These are phyloP conservation scores for Pharmacophagus antenor DNA, from an alignment of 2,888 invertebrate genomes.

Conservation along the genomic window DNA sequence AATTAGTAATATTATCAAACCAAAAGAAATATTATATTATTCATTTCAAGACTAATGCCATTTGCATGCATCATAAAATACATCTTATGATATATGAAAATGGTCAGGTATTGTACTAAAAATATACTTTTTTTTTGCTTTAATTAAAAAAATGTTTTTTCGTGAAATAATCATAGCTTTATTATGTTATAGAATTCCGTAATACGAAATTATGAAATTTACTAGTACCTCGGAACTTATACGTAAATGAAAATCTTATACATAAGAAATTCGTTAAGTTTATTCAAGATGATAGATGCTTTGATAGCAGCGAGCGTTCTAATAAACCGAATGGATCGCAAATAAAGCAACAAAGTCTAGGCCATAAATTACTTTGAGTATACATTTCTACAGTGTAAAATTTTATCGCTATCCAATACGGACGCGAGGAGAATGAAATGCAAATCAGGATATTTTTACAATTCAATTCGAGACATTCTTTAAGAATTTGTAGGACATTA, in stretches of 20 bases:
- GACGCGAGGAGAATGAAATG: constrained; percentile 20
- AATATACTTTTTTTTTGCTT: too few relatives aligned
- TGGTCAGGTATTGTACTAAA: too few relatives aligned
- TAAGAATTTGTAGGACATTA: constrained; percentile 5
- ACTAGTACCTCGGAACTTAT: background rate
- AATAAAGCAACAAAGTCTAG: constrained; percentile 28
- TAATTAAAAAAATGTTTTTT: too few relatives aligned
- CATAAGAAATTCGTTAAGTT: constrained; percentile 10
- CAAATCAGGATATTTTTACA: constrained; percentile 23
- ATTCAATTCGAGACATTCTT: constrained; percentile 19
- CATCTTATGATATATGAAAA: too few relatives aligned
- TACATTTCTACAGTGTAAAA: constrained; percentile 26
- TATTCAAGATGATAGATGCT: constrained; percentile 10
- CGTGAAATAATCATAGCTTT: too few relatives aligned
- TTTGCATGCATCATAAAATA: too few relatives aligned
- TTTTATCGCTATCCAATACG: constrained; percentile 23
- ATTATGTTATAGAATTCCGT: too few relatives aligned
- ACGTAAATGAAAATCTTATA: background rate
- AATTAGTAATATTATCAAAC: background rate
- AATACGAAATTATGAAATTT: too few relatives aligned
- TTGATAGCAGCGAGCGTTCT: constrained; percentile 26
- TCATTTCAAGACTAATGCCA: too few relatives aligned
- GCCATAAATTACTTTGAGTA: constrained; percentile 25
- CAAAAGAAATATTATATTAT: background rate
- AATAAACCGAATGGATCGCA: constrained; percentile 23